These are phyloP conservation scores for Nephrocerus scutellatus DNA, from an alignment of 2,888 invertebrate species.

Conservation along the genomic window DNA sequence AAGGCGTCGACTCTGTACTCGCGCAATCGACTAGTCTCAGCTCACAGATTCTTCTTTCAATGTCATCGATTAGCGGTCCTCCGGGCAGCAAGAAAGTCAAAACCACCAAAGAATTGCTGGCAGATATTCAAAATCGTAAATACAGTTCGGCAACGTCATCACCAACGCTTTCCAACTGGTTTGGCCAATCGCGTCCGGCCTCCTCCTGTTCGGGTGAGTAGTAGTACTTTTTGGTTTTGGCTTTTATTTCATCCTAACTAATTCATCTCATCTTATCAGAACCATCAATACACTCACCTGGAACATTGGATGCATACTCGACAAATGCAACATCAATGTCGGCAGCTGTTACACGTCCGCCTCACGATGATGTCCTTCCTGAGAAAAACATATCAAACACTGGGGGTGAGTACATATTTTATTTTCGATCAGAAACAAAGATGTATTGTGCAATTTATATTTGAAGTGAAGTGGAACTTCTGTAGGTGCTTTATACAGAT, in stretches of 20 bases:
- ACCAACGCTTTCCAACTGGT: conserved; percentile 25
- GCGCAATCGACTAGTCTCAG: conserved; percentile 38
- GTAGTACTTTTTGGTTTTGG: neutral
- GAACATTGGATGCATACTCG: conserved; percentile 33
- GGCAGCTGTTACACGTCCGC: conserved; percentile 24
- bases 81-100: conserved; percentile 43
- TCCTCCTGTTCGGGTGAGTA: conserved; percentile 42
- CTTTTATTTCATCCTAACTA: neutral
- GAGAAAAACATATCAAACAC: conserved; percentile 19
- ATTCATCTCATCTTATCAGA: conserved; percentile 22
- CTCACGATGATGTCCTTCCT: conserved; percentile 26
- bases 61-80: conserved; percentile 28
- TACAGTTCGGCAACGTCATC: conserved; percentile 26
- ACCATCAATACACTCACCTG: conserved; percentile 36
- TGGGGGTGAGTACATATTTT: conserved; percentile 12
- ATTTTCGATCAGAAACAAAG: too few relatives aligned
- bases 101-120: conserved; percentile 45
- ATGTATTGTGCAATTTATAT: too few relatives aligned
- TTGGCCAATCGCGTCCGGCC: conserved; percentile 28
- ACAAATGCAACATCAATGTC: conserved; percentile 31
- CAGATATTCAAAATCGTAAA: conserved; percentile 45
- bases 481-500: too few relatives aligned
- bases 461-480: too few relatives aligned
- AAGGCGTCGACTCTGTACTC: conserved; percentile 42
- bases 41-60: conserved; percentile 36